A percentile compares a stretch with the other conserved stretches of the same genome.
phyloP scores from a whole-genome alignment of 2,113 vertebrate genomes.

The Aphyosemion australe region DNA sequence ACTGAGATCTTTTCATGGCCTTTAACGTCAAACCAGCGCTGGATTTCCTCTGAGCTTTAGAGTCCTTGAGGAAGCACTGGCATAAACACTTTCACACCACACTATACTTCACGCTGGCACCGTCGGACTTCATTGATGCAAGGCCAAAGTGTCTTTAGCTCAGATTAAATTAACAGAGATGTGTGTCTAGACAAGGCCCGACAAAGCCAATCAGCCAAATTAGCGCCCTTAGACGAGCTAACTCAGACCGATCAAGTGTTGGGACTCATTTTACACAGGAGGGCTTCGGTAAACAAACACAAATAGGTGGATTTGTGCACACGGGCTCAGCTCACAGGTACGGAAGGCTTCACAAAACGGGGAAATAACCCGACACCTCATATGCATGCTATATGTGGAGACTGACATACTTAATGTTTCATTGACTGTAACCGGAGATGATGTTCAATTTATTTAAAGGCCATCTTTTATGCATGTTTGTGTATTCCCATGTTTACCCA shows the following conservation, averaged over 20 bases:
- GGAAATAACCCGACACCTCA: constrained; percentile 64
- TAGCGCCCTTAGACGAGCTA: constrained; percentile 18
- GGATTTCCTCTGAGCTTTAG: constrained; percentile 22
- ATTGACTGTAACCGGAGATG: constrained; percentile 69
- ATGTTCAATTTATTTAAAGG: constrained; percentile 24
- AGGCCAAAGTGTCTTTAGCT: neutral
- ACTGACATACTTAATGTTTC: constrained; percentile 73
- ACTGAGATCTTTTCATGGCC: constrained; percentile 3
- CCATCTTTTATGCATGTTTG: constrained; percentile 14
- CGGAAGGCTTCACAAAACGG: neutral
- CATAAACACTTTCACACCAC: constrained; percentile 4
- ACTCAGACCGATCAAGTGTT: constrained; percentile 44
- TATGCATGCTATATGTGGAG: constrained; percentile 30
- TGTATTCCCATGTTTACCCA: neutral
- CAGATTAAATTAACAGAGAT: constrained; percentile 3
- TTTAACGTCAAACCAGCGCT: constrained; percentile 24
- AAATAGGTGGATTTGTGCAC: constrained; percentile 3
- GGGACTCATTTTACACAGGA: constrained; percentile 49
- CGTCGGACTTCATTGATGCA: neutral
- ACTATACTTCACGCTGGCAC: neutral
- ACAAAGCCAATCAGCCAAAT: constrained; percentile 39
- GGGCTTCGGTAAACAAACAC: constrained; percentile 27
- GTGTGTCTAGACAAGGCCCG: constrained; percentile 26
- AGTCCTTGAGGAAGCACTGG: constrained; percentile 9
- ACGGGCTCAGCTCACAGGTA: neutral